Evolutionary conservation across 2,888 invertebrate genomes (phyloP).

Genomic region (Limnephilus marmoratus): DNA sequence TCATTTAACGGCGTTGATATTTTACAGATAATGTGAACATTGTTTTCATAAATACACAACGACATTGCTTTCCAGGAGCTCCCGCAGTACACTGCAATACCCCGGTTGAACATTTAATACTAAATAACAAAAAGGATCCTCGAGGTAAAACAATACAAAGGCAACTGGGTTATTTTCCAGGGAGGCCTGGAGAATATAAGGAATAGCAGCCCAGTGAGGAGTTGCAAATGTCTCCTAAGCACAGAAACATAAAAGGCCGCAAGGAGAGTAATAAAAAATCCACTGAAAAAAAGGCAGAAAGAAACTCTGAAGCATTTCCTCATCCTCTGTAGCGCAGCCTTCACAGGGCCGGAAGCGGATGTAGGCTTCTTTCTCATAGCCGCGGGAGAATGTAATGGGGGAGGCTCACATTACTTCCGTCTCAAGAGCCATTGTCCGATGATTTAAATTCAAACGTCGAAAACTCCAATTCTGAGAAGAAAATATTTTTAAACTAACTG

Average conservation of each 20-base stretch:
- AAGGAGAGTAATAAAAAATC: constrained; percentile 41
- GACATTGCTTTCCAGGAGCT: background rate
- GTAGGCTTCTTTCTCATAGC: constrained; percentile 51
- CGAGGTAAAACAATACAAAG: background rate
- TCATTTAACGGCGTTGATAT: background rate
- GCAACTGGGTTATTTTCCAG: background rate
- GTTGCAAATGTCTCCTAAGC: constrained; percentile 5
- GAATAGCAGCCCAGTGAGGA: background rate
- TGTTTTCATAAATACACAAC: background rate
- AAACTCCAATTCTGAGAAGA: constrained; percentile 14
- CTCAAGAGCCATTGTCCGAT: constrained; percentile 47
- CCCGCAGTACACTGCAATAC: background rate
- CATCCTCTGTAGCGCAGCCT: constrained; percentile 21
- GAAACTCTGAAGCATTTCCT: constrained; percentile 44
- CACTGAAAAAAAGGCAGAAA: constrained; percentile 43
- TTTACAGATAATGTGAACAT: background rate
- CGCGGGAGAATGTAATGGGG: constrained; percentile 47
- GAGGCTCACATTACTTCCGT: constrained; percentile 58
- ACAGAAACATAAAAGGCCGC: background rate
- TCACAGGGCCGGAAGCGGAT: constrained; percentile 56
- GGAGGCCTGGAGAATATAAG: background rate
- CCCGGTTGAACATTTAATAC: background rate
- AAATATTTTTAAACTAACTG: background rate
- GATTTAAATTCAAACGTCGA: constrained; percentile 58
- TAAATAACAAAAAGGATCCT: background rate